A percentile compares a stretch with the other conserved stretches of the same genome.
phyloP scores from a whole-genome alignment of 2,888 invertebrate species.

The Diabrotica balteata region DNA sequence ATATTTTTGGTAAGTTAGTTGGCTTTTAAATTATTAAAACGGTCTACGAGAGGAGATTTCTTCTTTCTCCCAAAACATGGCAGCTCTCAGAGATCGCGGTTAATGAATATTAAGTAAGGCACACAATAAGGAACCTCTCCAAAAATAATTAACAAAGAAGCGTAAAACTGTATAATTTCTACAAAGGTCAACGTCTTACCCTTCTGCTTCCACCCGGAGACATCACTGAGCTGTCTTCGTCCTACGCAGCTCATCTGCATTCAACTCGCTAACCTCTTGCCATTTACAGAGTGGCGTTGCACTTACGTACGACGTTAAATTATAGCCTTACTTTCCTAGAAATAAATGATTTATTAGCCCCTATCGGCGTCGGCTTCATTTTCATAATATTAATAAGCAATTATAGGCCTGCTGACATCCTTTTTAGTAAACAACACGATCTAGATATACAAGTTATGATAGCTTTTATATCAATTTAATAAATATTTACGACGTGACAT shows the following conservation, averaged over 20 bases:
- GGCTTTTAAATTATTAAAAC: too few species aligned
- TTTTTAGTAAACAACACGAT: too few species aligned
- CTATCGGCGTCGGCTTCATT: constrained; percentile 31
- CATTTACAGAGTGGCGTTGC: constrained; percentile 57
- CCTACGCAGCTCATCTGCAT: constrained; percentile 60
- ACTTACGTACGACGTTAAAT: constrained; percentile 54
- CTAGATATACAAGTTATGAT: too few species aligned
- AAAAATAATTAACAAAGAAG: background rate
- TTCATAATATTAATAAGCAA: constrained; percentile 32
- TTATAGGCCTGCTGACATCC: constrained; percentile 1
- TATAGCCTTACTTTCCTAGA: constrained; percentile 53
- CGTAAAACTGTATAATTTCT: background rate
- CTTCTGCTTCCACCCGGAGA: background rate
- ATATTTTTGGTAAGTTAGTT: too few species aligned
- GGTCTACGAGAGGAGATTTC: too few species aligned
- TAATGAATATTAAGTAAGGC: background rate
- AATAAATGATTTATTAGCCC: constrained; percentile 51
- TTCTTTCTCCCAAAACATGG: constrained; percentile 45
- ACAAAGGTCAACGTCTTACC: background rate
- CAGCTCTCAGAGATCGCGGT: background rate
- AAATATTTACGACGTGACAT: too few species aligned
- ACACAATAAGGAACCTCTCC: background rate
- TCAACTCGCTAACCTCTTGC: constrained; percentile 56
- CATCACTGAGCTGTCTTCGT: constrained; percentile 46
- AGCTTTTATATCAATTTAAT: too few species aligned